Evolutionary conservation across 2,888 invertebrate genomes (phyloP).

Genomic region (Acrobasis repandana): DNA sequence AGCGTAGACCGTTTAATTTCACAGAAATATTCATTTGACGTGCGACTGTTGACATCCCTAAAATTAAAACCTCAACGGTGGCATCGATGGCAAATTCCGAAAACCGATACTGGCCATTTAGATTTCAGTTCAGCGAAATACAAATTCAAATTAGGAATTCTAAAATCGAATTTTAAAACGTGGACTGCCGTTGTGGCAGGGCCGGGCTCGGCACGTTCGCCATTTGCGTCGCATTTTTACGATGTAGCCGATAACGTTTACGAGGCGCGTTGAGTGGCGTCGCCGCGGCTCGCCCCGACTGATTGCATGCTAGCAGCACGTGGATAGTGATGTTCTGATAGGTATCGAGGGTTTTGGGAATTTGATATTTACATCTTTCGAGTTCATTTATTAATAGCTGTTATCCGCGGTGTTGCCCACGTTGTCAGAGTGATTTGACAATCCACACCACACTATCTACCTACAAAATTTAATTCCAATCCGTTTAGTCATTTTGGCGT

Average conservation of each 20-base stretch:
- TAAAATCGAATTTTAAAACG: slow-evolving; percentile 36
- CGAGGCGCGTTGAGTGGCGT: slow-evolving; percentile 79
- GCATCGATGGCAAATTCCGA: background rate
- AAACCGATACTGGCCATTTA: slow-evolving; percentile 14
- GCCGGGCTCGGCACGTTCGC: slow-evolving; percentile 57
- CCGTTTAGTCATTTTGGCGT: too few species aligned
- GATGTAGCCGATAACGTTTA: slow-evolving; percentile 80
- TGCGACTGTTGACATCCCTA: background rate
- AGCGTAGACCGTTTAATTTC: too few species aligned
- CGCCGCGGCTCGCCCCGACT: slow-evolving; percentile 75
- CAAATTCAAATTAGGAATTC: slow-evolving; percentile 18
- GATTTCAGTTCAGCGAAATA: slow-evolving; percentile 9
- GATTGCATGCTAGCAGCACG: slow-evolving; percentile 68
- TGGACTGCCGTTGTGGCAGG: slow-evolving; percentile 30
- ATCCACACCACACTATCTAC: too few species aligned
- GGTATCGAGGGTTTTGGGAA: background rate
- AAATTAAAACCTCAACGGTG: background rate
- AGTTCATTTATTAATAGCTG: too few species aligned
- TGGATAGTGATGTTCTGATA: slow-evolving; percentile 28
- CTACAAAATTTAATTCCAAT: too few species aligned
- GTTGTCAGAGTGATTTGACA: too few species aligned
- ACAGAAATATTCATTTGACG: too few species aligned
- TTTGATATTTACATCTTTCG: too few species aligned
- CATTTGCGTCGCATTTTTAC: slow-evolving; percentile 78
- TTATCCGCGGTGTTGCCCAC: too few species aligned